Percentiles rank a stretch among this genome's conserved stretches.
phyloP scores from a whole-genome alignment of 2,113 vertebrate species.

The Glaucomys volans region DNA sequence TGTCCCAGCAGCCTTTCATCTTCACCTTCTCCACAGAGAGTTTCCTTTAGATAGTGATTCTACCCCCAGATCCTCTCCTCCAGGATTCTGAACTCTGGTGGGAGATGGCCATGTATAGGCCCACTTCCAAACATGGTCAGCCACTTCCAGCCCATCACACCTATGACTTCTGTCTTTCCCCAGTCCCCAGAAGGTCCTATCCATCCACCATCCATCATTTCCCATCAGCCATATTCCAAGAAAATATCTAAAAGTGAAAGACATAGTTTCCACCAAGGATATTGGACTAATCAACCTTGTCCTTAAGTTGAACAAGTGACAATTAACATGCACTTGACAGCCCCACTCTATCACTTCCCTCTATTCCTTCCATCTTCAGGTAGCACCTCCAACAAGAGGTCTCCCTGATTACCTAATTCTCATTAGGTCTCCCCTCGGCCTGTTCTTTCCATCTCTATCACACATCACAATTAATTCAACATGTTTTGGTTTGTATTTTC shows the following conservation, averaged over 20 bases:
- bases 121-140: neutral
- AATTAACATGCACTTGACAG: neutral
- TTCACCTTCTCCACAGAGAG: neutral
- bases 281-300: neutral
- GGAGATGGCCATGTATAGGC: neutral
- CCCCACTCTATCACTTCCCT: neutral
- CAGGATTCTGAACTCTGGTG: neutral
- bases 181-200: neutral
- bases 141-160: neutral
- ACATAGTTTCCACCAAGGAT: neutral
- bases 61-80: neutral
- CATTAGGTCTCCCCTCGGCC: neutral
- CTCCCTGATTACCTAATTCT: neutral
- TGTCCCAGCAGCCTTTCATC: neutral
- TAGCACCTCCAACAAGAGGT: neutral
- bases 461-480: neutral
- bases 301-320: neutral
- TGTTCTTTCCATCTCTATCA: neutral
- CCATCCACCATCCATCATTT: neutral
- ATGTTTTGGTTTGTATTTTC: neutral
- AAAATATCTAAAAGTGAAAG: neutral
- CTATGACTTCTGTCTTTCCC: neutral
- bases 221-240: neutral
- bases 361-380: neutral
- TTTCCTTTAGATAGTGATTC: neutral